phyloP scores from a whole-genome alignment of 2,888 invertebrate species.

The Chalcosyrphus nemorum region DNA sequence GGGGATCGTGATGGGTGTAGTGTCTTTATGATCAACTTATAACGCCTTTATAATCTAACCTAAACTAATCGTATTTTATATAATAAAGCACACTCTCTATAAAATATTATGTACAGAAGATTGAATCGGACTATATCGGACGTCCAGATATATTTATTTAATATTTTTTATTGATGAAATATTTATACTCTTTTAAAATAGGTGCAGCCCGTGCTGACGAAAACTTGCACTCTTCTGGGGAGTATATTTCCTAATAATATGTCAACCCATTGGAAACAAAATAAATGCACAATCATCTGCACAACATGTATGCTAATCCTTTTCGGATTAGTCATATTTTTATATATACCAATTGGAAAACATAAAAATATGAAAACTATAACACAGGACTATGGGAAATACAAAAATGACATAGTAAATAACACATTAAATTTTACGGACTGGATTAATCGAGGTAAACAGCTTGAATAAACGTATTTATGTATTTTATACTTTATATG shows the following conservation, averaged over 20 bases:
- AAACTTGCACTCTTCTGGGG: slow-evolving; percentile 75
- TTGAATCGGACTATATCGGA: no score
- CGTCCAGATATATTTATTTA: no score
- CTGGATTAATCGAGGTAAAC: slow-evolving; percentile 32
- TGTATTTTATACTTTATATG: background rate
- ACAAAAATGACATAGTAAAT: background rate
- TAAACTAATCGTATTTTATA: no score
- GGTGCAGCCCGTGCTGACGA: slow-evolving; percentile 78
- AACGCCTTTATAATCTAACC: no score
- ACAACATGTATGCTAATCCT: slow-evolving; percentile 72
- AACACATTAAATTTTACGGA: background rate
- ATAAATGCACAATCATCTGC: slow-evolving; percentile 74
- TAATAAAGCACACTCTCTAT: no score
- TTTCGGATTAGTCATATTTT: slow-evolving; percentile 74
- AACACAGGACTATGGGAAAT: background rate
- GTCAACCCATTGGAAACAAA: slow-evolving; percentile 78
- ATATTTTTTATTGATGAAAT: no score
- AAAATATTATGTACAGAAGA: no score
- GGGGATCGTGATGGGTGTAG: no score
- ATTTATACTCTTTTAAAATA: slow-evolving; percentile 14
- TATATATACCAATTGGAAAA: slow-evolving; percentile 72
- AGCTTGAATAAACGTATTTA: background rate
- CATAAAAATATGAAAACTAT: background rate
- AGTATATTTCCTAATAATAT: slow-evolving; percentile 74
- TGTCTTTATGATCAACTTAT: no score